A percentile compares a stretch with the other conserved stretches of the same genome.
phyloP scores from a whole-genome alignment of 2,888 invertebrate species.

The Linnaemya vulpina region DNA sequence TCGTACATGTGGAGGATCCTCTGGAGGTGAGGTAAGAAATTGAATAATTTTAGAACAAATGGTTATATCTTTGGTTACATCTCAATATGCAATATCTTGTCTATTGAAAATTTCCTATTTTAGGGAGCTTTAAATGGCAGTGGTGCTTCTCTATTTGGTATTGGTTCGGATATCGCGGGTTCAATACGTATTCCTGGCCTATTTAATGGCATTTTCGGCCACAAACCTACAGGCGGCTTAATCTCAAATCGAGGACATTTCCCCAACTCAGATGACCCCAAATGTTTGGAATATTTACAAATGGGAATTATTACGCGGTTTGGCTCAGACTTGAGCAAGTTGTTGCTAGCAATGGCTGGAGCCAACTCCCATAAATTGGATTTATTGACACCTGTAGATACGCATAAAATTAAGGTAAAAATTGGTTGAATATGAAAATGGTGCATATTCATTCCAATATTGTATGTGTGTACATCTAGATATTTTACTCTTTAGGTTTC shows the following conservation, averaged over 20 bases:
- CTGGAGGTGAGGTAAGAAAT: slow-evolving; percentile 90
- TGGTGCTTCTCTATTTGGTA: slow-evolving; percentile 90
- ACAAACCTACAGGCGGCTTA: slow-evolving; percentile 90
- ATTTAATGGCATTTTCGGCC: slow-evolving; percentile 94
- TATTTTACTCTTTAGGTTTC: slow-evolving; percentile 76
- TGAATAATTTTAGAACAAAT: neutral
- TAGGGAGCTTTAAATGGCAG: slow-evolving; percentile 89
- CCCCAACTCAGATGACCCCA: slow-evolving; percentile 84
- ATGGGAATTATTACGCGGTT: slow-evolving; percentile 91
- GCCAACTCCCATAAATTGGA: slow-evolving; percentile 82
- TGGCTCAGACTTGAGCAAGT: slow-evolving; percentile 88
- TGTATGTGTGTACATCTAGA: slow-evolving; percentile 54
- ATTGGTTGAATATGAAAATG: neutral
- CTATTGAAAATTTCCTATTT: neutral
- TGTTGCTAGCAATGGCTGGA: slow-evolving; percentile 86
- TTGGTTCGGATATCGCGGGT: slow-evolving; percentile 94
- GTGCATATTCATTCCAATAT: neutral
- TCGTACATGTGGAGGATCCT: slow-evolving; percentile 92
- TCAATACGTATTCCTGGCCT: slow-evolving; percentile 93
- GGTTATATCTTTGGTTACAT: neutral
- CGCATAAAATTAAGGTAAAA: slow-evolving; percentile 83
- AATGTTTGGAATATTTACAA: slow-evolving; percentile 84
- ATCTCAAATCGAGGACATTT: slow-evolving; percentile 85
- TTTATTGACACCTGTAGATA: slow-evolving; percentile 84
- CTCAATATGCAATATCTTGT: too few species aligned